Evolutionary conservation across 2,113 vertebrate species (phyloP), one percentile per base, ranked within the genome.

Genomic region (Aphyosemion australe): DNA sequence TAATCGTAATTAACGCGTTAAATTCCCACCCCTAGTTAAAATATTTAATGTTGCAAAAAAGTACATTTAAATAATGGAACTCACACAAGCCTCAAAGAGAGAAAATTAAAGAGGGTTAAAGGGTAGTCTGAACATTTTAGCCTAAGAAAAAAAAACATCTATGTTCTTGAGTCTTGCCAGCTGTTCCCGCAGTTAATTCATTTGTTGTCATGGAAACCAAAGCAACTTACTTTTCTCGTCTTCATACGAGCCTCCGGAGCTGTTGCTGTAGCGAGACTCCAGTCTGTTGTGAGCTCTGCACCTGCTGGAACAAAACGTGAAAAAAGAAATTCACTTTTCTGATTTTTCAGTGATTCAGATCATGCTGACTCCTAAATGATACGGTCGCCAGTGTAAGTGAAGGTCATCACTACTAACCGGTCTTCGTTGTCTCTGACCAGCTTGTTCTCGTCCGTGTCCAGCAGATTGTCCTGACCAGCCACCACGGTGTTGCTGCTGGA

Each of bases 191-290:
- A 84, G 41, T 19, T 58, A 39, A 11, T n/a, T 21, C 13, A 51
- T 52, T 34, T 3, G 32, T 63, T 67, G 14, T 74, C 65, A 61
- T 21, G 60, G 20, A 50, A 60, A 65, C 10, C 20, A 55, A 65
- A 11, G 59, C 4, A 51, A 91, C 96, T 94, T 90, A 99, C 97
- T 94, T 91, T 98, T 99, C 75, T 99, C 97, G 53, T 99, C 97
- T 65, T 99, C 97, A 0, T 98, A 98, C 4, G 97, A 99, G 54
- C 97, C 96, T 85, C 97, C 97, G 0, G 97, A 99, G 83, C 97
- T 98, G 85, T 99, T 99, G 85, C 97, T 99, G 91, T 99, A 97
- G 74, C 97, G 95, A n/a, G 97, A 99, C 79, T 99, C 97, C 32
- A 99, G 92, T 31, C 97, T 95, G 34, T 95, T 96, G 80, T 99